A percentile compares a stretch with the other conserved stretches of the same genome.
Evolutionary conservation across 1,140 invertebrate genomes (phyloP).

Genomic region (Orussus abietinus): DNA sequence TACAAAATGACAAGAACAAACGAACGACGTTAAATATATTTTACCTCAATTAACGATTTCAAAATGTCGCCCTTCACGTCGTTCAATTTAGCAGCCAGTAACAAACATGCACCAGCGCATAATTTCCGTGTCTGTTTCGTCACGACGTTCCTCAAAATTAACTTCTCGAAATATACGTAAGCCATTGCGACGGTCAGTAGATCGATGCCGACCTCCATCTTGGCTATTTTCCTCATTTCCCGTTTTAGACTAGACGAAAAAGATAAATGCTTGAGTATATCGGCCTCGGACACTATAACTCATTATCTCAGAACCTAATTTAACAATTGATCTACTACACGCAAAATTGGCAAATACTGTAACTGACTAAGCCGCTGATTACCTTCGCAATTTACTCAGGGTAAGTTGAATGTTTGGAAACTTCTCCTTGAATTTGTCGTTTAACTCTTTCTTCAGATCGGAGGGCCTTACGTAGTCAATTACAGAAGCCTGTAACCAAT

Average conservation of each 20-base stretch:
- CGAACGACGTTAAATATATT: constrained; percentile 15
- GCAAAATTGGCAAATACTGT: too few species aligned
- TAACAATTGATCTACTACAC: not conserved
- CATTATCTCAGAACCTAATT: not conserved
- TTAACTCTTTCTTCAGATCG: constrained; percentile 96
- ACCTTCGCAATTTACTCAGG: constrained; percentile 95
- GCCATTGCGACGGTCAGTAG: constrained; percentile 90
- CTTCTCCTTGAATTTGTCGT: constrained; percentile 94
- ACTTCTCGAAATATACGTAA: constrained; percentile 96
- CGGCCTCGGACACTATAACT: not conserved
- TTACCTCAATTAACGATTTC: constrained; percentile 82
- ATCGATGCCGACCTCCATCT: constrained; percentile 81
- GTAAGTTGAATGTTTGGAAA: constrained; percentile 94
- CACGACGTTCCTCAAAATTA: constrained; percentile 87
- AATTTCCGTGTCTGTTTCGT: constrained; percentile 94
- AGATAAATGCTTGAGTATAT: constrained; percentile 15
- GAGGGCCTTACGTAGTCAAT: constrained; percentile 95
- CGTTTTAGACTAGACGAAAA: constrained; percentile 76
- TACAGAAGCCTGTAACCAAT: constrained; percentile 74
- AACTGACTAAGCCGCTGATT: too few species aligned
- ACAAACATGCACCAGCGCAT: constrained; percentile 89
- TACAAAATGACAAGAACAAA: not conserved
- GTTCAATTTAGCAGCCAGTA: constrained; percentile 93
- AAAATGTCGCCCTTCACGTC: constrained; percentile 89
- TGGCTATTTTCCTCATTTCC: constrained; percentile 92